A percentile compares a stretch with the other conserved stretches of the same genome.
Evolutionary conservation across 1,140 invertebrate species (phyloP).

Genomic region (Drosophila parvula): DNA sequence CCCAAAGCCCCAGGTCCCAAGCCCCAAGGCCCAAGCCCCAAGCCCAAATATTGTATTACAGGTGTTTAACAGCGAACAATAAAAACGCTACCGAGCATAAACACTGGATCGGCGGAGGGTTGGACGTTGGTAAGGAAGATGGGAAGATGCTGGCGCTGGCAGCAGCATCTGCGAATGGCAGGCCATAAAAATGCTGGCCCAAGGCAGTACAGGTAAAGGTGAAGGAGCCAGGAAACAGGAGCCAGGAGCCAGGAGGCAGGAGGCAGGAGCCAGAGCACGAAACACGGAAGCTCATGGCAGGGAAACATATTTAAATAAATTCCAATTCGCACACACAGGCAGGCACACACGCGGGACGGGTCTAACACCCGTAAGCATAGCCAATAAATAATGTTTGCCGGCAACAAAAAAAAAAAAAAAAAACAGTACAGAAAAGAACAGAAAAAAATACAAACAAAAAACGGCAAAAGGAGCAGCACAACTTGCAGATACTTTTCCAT

Average conservation of each 20-base stretch:
- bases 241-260: background rate
- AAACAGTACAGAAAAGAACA: no score
- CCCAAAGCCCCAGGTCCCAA: background rate
- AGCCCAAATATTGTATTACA: conserved; percentile 69
- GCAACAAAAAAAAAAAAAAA: background rate
- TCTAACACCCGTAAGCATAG: conserved; percentile 56
- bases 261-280: conserved; percentile 12
- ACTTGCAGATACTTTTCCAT: conserved; percentile 57
- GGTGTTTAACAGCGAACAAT: conserved; percentile 78
- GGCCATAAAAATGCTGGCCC: conserved; percentile 74
- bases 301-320: conserved; percentile 80
- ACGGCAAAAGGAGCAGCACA: conserved; percentile 33
- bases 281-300: conserved; percentile 15
- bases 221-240: conserved; percentile 2
- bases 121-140: background rate
- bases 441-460: conserved; percentile 9
- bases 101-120: conserved; percentile 24
- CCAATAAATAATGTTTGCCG: conserved; percentile 76
- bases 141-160: background rate
- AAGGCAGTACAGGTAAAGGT: conserved; percentile 49
- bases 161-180: conserved; percentile 73
- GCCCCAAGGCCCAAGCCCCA: background rate
- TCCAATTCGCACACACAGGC: conserved; percentile 58
- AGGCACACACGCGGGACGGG: conserved; percentile 11
- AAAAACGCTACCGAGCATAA: conserved; percentile 62